phyloP scores from a whole-genome alignment of 30 jellyfish, hydroid and myxozoan species.

The Aurelia sp. region DNA sequence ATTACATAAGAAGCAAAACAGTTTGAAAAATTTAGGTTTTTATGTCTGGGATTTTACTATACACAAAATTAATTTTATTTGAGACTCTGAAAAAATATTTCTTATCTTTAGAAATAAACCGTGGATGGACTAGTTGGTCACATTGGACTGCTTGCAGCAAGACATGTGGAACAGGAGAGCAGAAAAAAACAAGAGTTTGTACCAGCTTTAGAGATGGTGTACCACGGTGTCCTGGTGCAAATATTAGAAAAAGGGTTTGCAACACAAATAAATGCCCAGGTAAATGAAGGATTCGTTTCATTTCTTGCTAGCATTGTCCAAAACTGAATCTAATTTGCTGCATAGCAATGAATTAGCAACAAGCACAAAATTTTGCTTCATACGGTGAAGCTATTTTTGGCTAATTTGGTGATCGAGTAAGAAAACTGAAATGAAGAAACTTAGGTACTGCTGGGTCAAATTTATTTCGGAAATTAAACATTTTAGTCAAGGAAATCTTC shows the following conservation, averaged over 20 bases:
- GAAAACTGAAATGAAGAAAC: no score
- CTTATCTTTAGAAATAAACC: conserved; percentile 61
- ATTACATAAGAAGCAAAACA: no score
- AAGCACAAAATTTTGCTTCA: neutral
- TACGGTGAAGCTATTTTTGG: neutral
- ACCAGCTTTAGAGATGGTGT: conserved; percentile 79
- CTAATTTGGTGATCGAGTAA: no score
- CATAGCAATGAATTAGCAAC: no score
- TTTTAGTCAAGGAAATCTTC: no score
- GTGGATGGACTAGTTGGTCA: conserved; percentile 98
- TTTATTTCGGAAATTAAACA: no score
- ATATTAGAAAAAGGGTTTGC: conserved; percentile 79
- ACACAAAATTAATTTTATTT: no score
- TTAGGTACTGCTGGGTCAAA: no score
- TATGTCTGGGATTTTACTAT: no score
- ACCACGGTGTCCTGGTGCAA: conserved; percentile 89
- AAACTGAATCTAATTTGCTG: no score
- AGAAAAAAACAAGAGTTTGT: conserved; percentile 92
- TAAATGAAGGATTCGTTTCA: neutral
- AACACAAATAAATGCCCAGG: conserved; percentile 93
- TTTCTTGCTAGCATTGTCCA: no score
- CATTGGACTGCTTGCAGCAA: conserved; percentile 95
- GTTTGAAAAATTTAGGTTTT: no score
- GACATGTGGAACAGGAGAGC: conserved; percentile 96
- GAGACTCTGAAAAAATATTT: neutral